Evolutionary conservation across 2,888 invertebrate genomes (phyloP), one percentile per base, ranked within the genome.

Genomic region (Ariolimax columbianus): DNA sequence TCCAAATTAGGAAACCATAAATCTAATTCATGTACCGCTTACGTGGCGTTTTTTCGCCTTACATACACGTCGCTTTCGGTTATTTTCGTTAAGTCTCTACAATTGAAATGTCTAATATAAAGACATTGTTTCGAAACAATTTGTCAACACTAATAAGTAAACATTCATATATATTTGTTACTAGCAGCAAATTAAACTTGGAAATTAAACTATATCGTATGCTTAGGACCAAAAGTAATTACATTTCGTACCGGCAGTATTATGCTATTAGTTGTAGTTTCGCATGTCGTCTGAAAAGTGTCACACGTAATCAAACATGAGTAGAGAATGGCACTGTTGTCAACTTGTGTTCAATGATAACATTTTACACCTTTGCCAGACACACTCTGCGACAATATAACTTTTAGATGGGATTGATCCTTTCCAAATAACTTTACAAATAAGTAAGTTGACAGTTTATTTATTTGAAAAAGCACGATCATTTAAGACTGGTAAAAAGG

Each of bases 261-360:
- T 55, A 55, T 14, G 23, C 7, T 19, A 23, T 3, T 11, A 70
- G 1, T 70, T 70, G 4, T 77, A 83, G 85, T 87, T 87, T 87
- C 87, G 87, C 55, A 87, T 55, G 63, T 63, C 73, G n/a, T 51
- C 77, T 81, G 72, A 81, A n/a, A 84, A 87, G 85, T 87, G 86
- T 87, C 88, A 84, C 88, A 88, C 88, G 88, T 88, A 88, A 88
- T 88, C 88, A 88, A 70, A 82, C 63, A n/a, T 68, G 72, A 73
- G 82, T 43, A 73, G 51, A 72, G 72, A 73, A 33, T 38, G 19
- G 33, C 23, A 38, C 26, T 81, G 72, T 40, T 79, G 79, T 79
- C 43, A 63, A 40, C 63, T 43, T 79, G 79, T 66, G 47, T 75
- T 43, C 47, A 75, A 23, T 9, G 23, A 19, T 19, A 43, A 4